Conservation (phyloP, 2,113 vertebrate species). For the Indri indri region DNA sequence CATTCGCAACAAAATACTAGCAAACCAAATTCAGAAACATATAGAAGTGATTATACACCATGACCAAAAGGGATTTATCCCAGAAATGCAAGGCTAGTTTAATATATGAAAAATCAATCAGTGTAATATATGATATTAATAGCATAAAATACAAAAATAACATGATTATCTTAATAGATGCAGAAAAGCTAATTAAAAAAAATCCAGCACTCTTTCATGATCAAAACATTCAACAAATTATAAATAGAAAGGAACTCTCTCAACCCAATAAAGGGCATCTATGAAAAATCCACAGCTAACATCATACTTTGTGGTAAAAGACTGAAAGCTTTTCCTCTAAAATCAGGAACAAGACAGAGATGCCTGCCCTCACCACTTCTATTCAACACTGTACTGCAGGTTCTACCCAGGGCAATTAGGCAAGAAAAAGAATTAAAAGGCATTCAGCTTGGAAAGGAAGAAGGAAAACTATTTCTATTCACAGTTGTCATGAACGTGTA, state of each 20-base stretch:
- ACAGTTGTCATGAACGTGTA: not conserved
- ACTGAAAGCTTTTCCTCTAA: not conserved
- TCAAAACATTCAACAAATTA: not conserved
- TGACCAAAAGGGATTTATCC: not conserved
- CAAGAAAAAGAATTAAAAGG: not conserved
- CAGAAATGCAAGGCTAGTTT: not conserved
- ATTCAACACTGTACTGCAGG: not conserved
- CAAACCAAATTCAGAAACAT: not conserved
- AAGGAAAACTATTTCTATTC: not conserved
- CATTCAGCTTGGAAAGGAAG: not conserved
- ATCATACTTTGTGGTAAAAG: not conserved
- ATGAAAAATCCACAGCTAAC: not conserved
- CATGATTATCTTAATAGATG: not conserved
- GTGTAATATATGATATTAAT: not conserved
- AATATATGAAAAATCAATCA: not conserved
- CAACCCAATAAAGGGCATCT: not conserved
- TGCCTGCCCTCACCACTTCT: not conserved
- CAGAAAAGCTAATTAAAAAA: not conserved
- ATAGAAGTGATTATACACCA: not conserved
- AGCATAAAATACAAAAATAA: not conserved
- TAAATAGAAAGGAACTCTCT: not conserved
- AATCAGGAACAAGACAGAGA: not conserved
- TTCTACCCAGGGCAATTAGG: not conserved
- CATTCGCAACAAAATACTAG: too few relatives aligned
- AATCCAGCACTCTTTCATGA: not conserved